Percentiles rank a stretch among this genome's conserved stretches.
Conservation (phyloP, 2,797 vertebrate species). For the Dendrocincla fuliginosa region DNA sequence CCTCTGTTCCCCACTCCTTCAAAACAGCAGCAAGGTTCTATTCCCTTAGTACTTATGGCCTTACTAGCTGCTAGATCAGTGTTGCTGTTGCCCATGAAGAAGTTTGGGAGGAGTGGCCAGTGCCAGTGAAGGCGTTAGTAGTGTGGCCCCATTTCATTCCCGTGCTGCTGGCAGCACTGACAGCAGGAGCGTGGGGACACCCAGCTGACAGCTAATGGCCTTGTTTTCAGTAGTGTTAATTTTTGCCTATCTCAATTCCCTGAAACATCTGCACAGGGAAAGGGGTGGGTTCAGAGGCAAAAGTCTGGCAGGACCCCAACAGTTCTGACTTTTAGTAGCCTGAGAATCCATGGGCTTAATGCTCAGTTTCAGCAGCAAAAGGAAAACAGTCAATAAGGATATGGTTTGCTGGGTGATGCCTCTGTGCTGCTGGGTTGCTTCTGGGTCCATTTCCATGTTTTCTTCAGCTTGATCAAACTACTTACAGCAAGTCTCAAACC, state of each 20-base stretch:
- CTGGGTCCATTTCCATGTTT: not conserved
- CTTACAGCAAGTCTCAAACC: not conserved
- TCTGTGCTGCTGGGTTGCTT: not conserved
- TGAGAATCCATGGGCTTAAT: not conserved
- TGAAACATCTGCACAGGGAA: not conserved
- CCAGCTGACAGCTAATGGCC: not conserved
- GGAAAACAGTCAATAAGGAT: not conserved
- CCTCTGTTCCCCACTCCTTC: not conserved
- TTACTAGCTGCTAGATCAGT: not conserved
- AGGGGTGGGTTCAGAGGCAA: not conserved
- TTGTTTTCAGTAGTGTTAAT: not conserved
- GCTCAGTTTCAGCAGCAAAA: not conserved
- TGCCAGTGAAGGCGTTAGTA: not conserved
- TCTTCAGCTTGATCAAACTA: not conserved
- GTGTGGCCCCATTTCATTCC: not conserved
- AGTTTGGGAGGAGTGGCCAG: not conserved
- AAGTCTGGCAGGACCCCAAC: not conserved
- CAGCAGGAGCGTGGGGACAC: not conserved
- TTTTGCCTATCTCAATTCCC: not conserved
- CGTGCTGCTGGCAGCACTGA: not conserved
- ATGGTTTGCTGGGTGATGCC: not conserved
- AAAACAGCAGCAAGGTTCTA: not conserved
- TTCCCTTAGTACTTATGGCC: not conserved
- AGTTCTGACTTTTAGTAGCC: not conserved
- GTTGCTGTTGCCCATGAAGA: not conserved